phyloP scores from a whole-genome alignment of 1,140 invertebrate genomes.

The Formica exsecta region DNA sequence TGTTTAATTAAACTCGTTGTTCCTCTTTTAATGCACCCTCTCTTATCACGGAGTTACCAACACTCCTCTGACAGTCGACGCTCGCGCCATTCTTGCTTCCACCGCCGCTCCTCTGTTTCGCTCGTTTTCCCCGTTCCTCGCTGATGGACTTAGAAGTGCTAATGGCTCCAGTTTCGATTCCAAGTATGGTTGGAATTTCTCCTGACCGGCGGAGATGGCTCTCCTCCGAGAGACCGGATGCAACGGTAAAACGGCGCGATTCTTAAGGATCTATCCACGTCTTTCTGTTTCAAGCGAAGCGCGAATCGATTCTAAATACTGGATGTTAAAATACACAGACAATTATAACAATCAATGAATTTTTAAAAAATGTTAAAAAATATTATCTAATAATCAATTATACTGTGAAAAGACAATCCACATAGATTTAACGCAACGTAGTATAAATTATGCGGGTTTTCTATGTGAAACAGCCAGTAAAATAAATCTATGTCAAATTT shows the following conservation, averaged over 20 bases:
- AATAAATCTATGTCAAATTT: constrained; percentile 11
- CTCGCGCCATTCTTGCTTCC: constrained; percentile 50
- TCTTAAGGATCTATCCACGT: constrained; percentile 11
- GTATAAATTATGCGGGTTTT: not conserved
- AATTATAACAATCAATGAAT: not conserved
- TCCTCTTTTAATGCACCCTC: constrained; percentile 63
- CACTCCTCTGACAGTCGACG: constrained; percentile 53
- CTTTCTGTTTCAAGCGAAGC: constrained; percentile 7
- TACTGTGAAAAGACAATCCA: not conserved
- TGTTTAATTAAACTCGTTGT: constrained; percentile 82
- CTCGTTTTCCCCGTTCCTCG: constrained; percentile 64
- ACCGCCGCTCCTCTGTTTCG: constrained; percentile 52
- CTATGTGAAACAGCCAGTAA: not conserved
- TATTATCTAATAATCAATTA: not conserved
- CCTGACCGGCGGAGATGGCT: constrained; percentile 52
- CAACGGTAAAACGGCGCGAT: constrained; percentile 29
- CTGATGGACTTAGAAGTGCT: constrained; percentile 72
- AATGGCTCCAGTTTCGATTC: constrained; percentile 76
- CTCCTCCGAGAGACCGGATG: constrained; percentile 46
- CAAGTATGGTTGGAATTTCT: constrained; percentile 77
- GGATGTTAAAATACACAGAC: not conserved
- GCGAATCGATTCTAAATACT: constrained; percentile 26
- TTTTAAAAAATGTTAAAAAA: not conserved
- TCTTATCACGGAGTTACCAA: constrained; percentile 39
- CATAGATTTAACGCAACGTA: too few species aligned